A percentile compares a stretch with the other conserved stretches of the same genome.
phyloP scores from a whole-genome alignment of 2,113 vertebrate genomes.

The Campylomormyrus numenius region DNA sequence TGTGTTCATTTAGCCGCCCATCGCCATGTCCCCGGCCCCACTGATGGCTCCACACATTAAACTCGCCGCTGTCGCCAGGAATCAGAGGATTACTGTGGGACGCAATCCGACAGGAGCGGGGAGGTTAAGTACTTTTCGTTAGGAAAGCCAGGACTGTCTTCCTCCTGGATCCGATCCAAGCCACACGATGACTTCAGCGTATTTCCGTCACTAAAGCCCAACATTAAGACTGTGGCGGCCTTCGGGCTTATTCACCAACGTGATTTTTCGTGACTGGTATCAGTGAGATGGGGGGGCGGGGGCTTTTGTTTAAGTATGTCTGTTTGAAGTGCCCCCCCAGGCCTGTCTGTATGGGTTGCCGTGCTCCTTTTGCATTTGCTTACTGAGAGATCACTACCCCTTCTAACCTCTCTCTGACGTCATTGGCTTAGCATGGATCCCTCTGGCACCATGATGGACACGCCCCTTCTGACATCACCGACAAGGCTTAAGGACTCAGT shows the following conservation, averaged over 20 bases:
- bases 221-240: neutral
- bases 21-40: neutral
- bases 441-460: too few relatives aligned
- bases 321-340: neutral
- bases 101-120: constrained; percentile 7
- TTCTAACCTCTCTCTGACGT: neutral
- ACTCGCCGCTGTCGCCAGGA: constrained; percentile 15
- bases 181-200: constrained; percentile 4
- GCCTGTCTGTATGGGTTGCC: neutral
- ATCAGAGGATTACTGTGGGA: constrained; percentile 20
- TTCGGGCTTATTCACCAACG: neutral
- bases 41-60: neutral
- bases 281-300: neutral
- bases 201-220: neutral
- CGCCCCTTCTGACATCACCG: neutral
- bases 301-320: neutral
- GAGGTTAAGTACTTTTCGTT: constrained; percentile 17
- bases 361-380: neutral
- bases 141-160: constrained; percentile 14
- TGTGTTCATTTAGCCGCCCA: neutral
- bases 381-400: neutral
- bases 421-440: neutral
- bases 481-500: neutral
- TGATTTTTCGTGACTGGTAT: neutral
- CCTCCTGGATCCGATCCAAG: constrained; percentile 12